phyloP scores from a whole-genome alignment of 2,888 invertebrate species.

The Lordiphosa andalusiaca region DNA sequence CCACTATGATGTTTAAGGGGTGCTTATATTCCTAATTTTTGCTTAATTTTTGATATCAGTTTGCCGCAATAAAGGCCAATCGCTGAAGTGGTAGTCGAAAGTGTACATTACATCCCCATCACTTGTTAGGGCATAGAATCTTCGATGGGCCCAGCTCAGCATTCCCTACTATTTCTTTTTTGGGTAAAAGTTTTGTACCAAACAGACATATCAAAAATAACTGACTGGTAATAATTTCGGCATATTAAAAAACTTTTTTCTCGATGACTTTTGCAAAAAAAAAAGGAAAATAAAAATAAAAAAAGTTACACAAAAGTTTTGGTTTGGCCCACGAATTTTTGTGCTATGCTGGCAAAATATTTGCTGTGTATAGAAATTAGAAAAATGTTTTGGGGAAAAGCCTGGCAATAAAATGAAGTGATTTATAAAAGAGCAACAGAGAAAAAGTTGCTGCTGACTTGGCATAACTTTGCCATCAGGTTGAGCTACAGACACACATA shows the following conservation, averaged over 20 bases:
- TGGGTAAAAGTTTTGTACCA: slow-evolving; percentile 40
- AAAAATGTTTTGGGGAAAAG: slow-evolving; percentile 63
- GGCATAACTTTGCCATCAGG: slow-evolving; percentile 31
- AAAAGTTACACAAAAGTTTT: slow-evolving; percentile 21
- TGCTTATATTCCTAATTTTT: too few relatives aligned
- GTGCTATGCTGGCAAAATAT: slow-evolving; percentile 61
- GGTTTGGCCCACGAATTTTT: slow-evolving; percentile 31
- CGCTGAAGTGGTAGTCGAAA: too few relatives aligned
- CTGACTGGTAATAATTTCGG: slow-evolving; percentile 75
- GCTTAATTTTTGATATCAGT: too few relatives aligned
- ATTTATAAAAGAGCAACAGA: slow-evolving; percentile 55
- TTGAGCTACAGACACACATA: too few relatives aligned
- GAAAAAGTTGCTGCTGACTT: slow-evolving; percentile 45
- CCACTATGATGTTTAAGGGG: too few relatives aligned
- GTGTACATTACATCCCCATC: background rate
- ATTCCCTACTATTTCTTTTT: slow-evolving; percentile 1
- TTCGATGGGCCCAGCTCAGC: slow-evolving; percentile 26
- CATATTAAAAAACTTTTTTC: slow-evolving; percentile 74
- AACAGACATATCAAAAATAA: slow-evolving; percentile 73
- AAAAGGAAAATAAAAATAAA: slow-evolving; percentile 22
- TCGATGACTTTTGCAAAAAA: slow-evolving; percentile 68
- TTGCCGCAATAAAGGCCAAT: too few relatives aligned
- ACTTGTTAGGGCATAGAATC: slow-evolving; percentile 21
- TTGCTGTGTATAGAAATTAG: slow-evolving; percentile 59
- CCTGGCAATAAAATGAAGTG: slow-evolving; percentile 62